phyloP scores from a whole-genome alignment of 1,140 invertebrate genomes.

The Trachymyrmex cornetzi region DNA sequence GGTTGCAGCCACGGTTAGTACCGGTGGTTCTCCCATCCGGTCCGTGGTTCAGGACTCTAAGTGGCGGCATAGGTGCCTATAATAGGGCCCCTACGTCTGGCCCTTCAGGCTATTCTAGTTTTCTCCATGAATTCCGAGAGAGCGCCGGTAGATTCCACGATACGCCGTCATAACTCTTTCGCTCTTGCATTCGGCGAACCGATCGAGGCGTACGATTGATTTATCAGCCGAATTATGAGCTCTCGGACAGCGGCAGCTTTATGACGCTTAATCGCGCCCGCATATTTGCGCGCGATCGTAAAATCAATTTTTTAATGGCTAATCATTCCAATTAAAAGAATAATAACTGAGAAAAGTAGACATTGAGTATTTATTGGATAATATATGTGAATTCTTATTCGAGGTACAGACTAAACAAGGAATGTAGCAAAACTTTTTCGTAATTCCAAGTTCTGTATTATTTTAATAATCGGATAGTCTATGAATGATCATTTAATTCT shows the following conservation, averaged over 20 bases:
- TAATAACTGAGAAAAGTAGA: not conserved
- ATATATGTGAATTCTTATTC: not conserved
- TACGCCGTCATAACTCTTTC: slow-evolving; percentile 54
- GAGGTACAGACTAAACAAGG: not conserved
- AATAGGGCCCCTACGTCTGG: slow-evolving; percentile 80
- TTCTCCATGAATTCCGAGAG: slow-evolving; percentile 62
- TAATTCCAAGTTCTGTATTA: not conserved
- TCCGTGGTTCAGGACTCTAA: slow-evolving; percentile 73
- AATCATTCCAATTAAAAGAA: not conserved
- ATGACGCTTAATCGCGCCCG: slow-evolving; percentile 10
- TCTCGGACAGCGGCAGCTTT: slow-evolving; percentile 6
- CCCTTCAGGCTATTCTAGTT: slow-evolving; percentile 82
- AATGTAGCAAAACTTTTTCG: not conserved
- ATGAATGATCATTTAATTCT: not conserved
- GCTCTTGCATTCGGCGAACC: slow-evolving; percentile 50
- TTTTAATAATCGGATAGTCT: not conserved
- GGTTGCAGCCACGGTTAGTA: slow-evolving; percentile 63
- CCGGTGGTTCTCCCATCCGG: slow-evolving; percentile 75
- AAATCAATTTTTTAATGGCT: not conserved
- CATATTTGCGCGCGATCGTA: not conserved
- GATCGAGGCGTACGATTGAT: slow-evolving; percentile 45
- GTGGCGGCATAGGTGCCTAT: slow-evolving; percentile 82
- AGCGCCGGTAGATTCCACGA: slow-evolving; percentile 55
- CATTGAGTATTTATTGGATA: not conserved
- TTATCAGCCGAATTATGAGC: slow-evolving; percentile 54